These are phyloP conservation scores for Acronicta alni DNA, from an alignment of 2,888 invertebrate genomes.

Conservation along the genomic window DNA sequence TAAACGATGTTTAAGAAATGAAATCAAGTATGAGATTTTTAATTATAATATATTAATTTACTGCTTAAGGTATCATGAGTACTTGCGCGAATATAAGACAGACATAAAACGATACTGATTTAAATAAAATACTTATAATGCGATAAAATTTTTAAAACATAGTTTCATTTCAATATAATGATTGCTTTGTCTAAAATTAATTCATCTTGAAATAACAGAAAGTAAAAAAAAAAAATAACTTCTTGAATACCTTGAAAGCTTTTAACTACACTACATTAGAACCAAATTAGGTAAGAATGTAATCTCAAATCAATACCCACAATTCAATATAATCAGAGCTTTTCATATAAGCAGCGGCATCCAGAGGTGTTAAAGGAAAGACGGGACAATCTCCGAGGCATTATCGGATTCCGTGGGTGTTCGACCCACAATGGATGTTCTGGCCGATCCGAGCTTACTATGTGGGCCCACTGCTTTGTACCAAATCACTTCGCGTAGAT, in stretches of 20 bases:
- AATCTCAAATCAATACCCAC: constrained; percentile 58
- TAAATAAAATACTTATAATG: too few species aligned
- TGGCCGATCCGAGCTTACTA: constrained; percentile 83
- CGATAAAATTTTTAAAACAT: too few species aligned
- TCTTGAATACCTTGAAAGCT: neutral
- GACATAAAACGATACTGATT: too few species aligned
- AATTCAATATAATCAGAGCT: constrained; percentile 64
- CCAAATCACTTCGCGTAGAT: constrained; percentile 87
- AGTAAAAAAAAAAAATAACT: too few species aligned
- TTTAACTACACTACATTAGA: neutral
- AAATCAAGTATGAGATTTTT: too few species aligned
- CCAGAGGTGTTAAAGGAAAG: constrained; percentile 85
- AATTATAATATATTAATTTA: too few species aligned
- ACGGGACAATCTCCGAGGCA: constrained; percentile 86
- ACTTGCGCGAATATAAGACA: too few species aligned
- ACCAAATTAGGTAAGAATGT: constrained; percentile 27
- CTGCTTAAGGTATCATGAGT: too few species aligned
- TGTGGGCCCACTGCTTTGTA: constrained; percentile 87
- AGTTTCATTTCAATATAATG: too few species aligned
- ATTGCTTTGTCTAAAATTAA: too few species aligned
- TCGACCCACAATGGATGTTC: constrained; percentile 85
- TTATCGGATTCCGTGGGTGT: constrained; percentile 87
- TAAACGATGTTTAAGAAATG: too few species aligned
- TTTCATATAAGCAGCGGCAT: constrained; percentile 70
- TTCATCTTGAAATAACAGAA: too few species aligned